Conservation (phyloP, 2,113 vertebrate species). For the Tricholaema leucomelas region DNA sequence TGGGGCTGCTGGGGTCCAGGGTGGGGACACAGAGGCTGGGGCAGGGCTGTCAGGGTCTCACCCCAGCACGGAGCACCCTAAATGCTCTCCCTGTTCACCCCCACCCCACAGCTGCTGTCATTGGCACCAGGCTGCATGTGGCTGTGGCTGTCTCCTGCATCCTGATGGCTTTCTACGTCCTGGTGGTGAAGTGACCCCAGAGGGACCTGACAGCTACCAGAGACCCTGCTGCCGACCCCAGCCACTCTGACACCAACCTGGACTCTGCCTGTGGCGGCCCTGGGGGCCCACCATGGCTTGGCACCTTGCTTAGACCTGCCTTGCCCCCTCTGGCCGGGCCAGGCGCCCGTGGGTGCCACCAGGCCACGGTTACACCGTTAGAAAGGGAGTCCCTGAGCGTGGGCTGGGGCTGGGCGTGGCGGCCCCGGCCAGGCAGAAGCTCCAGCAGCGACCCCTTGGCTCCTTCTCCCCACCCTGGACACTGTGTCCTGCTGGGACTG, state of each 20-base stretch:
- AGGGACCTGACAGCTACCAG: neutral
- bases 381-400: rapidly evolving
- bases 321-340: too few relatives aligned
- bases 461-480: neutral
- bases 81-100: neutral
- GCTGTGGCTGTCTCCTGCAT: constrained; percentile 86
- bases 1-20: too few relatives aligned
- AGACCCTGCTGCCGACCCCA: neutral
- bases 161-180: constrained; percentile 88
- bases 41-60: neutral
- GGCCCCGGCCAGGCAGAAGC: too few relatives aligned
- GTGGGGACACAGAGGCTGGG: neutral
- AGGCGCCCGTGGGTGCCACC: too few relatives aligned
- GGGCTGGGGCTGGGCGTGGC: neutral
- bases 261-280: neutral
- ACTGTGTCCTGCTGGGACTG: neutral
- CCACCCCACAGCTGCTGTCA: constrained; percentile 82
- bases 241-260: neutral
- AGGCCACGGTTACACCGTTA: too few relatives aligned
- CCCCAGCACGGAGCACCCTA: neutral
- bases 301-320: neutral
- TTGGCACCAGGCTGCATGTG: constrained; percentile 89
- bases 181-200: constrained; percentile 86
- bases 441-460: rapidly evolving
- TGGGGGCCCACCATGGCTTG: neutral